Base-by-base conservation (phyloP, 2,797 vertebrate genomes). In the Neosilurus hyrtlii region DNA sequence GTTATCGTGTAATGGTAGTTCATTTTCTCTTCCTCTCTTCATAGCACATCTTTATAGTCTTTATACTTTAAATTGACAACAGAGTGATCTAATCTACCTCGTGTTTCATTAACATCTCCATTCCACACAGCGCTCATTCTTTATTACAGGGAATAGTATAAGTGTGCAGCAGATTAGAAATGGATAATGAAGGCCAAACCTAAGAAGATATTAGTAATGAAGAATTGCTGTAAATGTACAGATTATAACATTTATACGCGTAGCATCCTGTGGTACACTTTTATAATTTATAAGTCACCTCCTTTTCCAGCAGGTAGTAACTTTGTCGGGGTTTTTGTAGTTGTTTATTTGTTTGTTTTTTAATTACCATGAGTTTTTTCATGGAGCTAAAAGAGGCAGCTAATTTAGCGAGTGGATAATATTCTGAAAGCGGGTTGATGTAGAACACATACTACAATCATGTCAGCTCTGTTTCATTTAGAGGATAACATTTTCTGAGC, bases 1-100 rank as follows among this genome's bases (percentile, higher is more conserved):
- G 87, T 88, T 88, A 88, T 88, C 87, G 76, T 43, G 61, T 87
- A 85, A 86, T 80, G 82, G 80, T 83, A 86, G 86, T 86, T 88
- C 74, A 43, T 61, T 76, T 76, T 76, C 73, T 14, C 76, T 85
- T 87, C 73, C 78, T 79, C 52, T 30, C 35, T 83, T 66, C 71
- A 81, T 79, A 72, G 24, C 8, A 3, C 54, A 73, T 54, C 6
- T 43, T 43, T n/a, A 56, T 51, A 49, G n/a, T 51, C 61, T 65
- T 63, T 63, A 51, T 51, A 51, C n/a, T 65, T 11, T 59, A 59
- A 61, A 76, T 61, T 63, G 57, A 77, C 22, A 62, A 62, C 7
- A 22, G 15, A 62, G 75, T 0, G 15, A 51, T 63, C 75, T 24
- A 35, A 77, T 49, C 20, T 78, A 63, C 35, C n/a, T 63, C n/a